Conservation (phyloP, 2,797 vertebrate genomes). For the Lagocephalus sceleratus region DNA sequence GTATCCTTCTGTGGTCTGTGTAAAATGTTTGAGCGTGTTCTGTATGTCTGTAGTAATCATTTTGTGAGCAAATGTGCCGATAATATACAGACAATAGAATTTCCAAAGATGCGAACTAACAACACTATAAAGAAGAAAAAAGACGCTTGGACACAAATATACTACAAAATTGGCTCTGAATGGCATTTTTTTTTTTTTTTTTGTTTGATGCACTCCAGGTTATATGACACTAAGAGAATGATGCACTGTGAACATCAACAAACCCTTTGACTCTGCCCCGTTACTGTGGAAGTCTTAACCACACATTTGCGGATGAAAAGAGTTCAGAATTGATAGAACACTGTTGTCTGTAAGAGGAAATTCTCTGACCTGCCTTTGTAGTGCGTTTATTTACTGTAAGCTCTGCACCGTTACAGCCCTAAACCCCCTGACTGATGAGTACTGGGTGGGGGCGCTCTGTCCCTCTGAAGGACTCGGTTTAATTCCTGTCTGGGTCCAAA, state of each 20-base stretch:
- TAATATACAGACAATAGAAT: slow-evolving; percentile 67
- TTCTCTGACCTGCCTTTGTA: slow-evolving; percentile 68
- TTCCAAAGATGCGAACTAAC: slow-evolving; percentile 75
- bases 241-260: slow-evolving; percentile 70
- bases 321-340: too few relatives aligned
- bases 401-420: neutral
- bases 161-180: slow-evolving; percentile 41
- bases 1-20: slow-evolving; percentile 58
- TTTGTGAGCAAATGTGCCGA: slow-evolving; percentile 52
- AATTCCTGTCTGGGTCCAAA: slow-evolving; percentile 28
- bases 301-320: slow-evolving; percentile 30
- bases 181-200: slow-evolving; percentile 43
- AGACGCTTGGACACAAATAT: slow-evolving; percentile 35
- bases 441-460: neutral
- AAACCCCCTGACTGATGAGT: too few relatives aligned
- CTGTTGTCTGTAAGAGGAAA: too few relatives aligned
- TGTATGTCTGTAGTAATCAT: slow-evolving; percentile 55
- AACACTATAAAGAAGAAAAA: slow-evolving; percentile 48
- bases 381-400: slow-evolving; percentile 32
- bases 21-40: slow-evolving; percentile 62
- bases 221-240: slow-evolving; percentile 52
- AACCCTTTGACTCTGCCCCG: slow-evolving; percentile 31
- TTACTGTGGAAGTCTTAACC: slow-evolving; percentile 25
- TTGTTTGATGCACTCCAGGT: slow-evolving; percentile 60
- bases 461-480: slow-evolving; percentile 22